Conservation (phyloP, 37 sponge, comb jelly and placozoan genomes). For the Diacarnus erythraeanus region DNA sequence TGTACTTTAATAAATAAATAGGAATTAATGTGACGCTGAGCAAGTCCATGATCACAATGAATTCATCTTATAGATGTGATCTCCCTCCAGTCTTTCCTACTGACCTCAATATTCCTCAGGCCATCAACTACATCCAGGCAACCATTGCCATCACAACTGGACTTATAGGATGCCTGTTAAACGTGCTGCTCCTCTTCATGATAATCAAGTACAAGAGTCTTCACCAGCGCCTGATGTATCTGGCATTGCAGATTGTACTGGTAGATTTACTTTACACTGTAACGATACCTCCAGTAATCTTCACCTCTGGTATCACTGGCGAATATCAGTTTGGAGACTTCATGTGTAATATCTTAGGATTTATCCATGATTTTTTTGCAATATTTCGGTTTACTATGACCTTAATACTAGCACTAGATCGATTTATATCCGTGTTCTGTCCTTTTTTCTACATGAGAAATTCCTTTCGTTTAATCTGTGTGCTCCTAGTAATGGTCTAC, state of each 20-base stretch:
- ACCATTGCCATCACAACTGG: neutral
- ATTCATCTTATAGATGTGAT: constrained; percentile 3
- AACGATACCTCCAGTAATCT: neutral
- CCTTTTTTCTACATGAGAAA: constrained; percentile 5
- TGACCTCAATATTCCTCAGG: neutral
- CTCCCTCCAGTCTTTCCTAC: neutral
- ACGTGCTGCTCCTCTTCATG: neutral
- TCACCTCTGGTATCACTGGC: neutral
- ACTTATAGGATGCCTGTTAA: neutral
- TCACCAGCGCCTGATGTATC: constrained; percentile 4
- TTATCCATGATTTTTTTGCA: neutral
- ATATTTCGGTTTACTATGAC: neutral
- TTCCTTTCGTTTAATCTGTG: neutral
- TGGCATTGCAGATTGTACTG: constrained; percentile 2
- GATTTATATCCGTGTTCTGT: constrained; percentile 3
- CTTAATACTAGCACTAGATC: constrained; percentile 2
- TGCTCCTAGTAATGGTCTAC: neutral
- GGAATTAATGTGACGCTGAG: too few species aligned
- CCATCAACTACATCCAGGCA: neutral
- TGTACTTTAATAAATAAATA: too few species aligned
- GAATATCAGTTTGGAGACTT: neutral
- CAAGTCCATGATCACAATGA: too few species aligned
- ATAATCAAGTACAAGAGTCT: neutral
- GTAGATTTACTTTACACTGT: neutral
- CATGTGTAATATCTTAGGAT: neutral